Base-by-base conservation (phyloP, 2,797 vertebrate genomes). In the Champsocephalus gunnari region DNA sequence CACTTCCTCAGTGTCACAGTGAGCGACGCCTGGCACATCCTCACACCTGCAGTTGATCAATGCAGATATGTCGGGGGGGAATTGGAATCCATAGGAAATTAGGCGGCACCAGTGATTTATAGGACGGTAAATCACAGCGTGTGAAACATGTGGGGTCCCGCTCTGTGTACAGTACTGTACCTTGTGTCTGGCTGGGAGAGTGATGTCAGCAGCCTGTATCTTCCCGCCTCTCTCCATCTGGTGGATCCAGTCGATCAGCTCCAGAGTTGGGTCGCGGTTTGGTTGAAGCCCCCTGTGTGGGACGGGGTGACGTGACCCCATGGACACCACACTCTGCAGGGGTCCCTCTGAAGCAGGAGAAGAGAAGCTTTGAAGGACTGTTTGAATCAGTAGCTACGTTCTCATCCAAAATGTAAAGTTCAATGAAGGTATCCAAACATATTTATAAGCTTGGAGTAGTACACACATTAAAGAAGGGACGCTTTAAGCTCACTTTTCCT, bases 1-100 rank as follows among this genome's bases (percentile, higher is more conserved):
- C 72, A 88, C 92, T 94, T 93, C 86, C 73, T 93, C 93, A 92
- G 90, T 92, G 90, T 93, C 93, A 89, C 83, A 45, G 83, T 91
- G 87, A 93, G 88, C 87, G 89, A 92, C 89, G 88, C 77, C 87
- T 92, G 91, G 90, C 90, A 92, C 89, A 91, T 92, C 88, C 82
- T 90, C 78, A 93, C 87, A 93, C 88, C 90, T 92, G 92, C 90
- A 91, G 88, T 87, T 92, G 92, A 92, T 95, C 93, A 94, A 94
- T 94, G 92, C 86, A 88, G 89, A 93, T 93, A 84, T 93, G 88
- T 93, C 90, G 88, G 89, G 83, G 80, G 93, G 92, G 93, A 94
- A 95, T 92, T 94, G 89, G 92, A 94, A 94, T 94, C 94, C 93
- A 93, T 94, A 93, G 91, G 90, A 94, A 94, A 94, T 94, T 93